These are phyloP conservation scores for Actenoides lindsayi DNA, from an alignment of 2,113 vertebrate species.

Conservation along the genomic window DNA sequence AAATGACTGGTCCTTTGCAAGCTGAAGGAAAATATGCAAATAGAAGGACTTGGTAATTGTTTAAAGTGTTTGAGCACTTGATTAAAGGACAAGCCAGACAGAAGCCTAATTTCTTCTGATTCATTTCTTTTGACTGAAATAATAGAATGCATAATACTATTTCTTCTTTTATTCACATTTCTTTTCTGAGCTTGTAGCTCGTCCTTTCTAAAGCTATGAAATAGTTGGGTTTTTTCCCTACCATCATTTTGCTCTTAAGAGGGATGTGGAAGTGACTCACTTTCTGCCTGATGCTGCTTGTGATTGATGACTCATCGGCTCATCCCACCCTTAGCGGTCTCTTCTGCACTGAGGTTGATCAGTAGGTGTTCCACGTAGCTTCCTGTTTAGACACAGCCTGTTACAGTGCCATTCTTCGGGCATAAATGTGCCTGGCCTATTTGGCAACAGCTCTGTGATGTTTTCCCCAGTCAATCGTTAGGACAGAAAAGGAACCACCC, in stretches of 20 bases:
- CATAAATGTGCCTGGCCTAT: background rate
- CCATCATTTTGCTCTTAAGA: accelerated
- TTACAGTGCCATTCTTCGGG: background rate
- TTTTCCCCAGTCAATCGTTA: background rate
- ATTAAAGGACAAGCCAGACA: background rate
- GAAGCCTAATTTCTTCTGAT: background rate
- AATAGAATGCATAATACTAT: background rate
- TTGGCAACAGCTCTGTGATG: background rate
- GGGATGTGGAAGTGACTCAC: background rate
- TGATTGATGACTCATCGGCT: background rate
- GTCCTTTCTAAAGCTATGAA: background rate
- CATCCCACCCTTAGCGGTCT: background rate
- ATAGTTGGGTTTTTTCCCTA: background rate
- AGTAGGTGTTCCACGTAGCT: background rate
- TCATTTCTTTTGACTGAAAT: background rate
- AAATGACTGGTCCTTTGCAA: background rate
- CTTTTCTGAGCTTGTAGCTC: background rate
- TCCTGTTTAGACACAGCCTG: background rate
- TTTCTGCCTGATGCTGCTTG: background rate
- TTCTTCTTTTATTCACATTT: background rate
- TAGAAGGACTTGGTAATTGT: background rate
- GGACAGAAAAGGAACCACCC: background rate
- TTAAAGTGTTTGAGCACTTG: background rate
- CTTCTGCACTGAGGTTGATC: background rate
- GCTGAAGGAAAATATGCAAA: background rate